Evolutionary conservation across 1,140 invertebrate genomes (phyloP).

Genomic region (Anoplolepis gracilipes): DNA sequence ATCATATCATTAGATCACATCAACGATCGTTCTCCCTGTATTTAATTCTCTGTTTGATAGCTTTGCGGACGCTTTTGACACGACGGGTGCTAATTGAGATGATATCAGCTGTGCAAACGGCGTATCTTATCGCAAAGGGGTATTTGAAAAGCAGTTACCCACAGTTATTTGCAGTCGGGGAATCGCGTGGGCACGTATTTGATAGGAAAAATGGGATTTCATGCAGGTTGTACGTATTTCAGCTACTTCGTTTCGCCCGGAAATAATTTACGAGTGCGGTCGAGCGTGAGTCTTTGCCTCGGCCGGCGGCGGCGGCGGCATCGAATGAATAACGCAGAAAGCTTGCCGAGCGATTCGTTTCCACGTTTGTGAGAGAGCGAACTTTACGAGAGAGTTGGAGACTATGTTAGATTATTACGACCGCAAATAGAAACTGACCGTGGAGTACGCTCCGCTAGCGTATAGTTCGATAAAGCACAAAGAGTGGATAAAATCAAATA

Average conservation of each 20-base stretch:
- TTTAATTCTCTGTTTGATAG: constrained; percentile 46
- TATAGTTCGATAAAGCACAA: constrained; percentile 37
- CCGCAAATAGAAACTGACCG: constrained; percentile 58
- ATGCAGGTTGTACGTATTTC: constrained; percentile 47
- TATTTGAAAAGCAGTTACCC: constrained; percentile 32
- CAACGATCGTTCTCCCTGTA: constrained; percentile 3
- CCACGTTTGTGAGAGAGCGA: constrained; percentile 25
- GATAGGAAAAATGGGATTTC: constrained; percentile 58
- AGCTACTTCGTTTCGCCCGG: constrained; percentile 38
- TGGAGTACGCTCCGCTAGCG: constrained; percentile 14
- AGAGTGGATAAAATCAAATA: constrained; percentile 39
- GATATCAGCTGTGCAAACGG: constrained; percentile 33
- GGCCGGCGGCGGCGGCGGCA: background rate
- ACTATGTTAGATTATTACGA: constrained; percentile 52
- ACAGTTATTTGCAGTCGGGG: constrained; percentile 21
- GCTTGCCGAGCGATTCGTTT: constrained; percentile 23
- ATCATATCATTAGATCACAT: constrained; percentile 34
- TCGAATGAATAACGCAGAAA: constrained; percentile 56
- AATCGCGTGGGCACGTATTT: constrained; percentile 44
- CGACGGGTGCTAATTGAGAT: constrained; percentile 57
- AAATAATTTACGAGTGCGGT: constrained; percentile 63
- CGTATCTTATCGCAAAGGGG: constrained; percentile 21
- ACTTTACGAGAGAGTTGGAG: constrained; percentile 47
- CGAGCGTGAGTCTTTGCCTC: constrained; percentile 36
- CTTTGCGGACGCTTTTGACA: constrained; percentile 21